These are phyloP conservation scores for Trachelus tabidus DNA, from an alignment of 2,888 invertebrate species.

Conservation along the genomic window DNA sequence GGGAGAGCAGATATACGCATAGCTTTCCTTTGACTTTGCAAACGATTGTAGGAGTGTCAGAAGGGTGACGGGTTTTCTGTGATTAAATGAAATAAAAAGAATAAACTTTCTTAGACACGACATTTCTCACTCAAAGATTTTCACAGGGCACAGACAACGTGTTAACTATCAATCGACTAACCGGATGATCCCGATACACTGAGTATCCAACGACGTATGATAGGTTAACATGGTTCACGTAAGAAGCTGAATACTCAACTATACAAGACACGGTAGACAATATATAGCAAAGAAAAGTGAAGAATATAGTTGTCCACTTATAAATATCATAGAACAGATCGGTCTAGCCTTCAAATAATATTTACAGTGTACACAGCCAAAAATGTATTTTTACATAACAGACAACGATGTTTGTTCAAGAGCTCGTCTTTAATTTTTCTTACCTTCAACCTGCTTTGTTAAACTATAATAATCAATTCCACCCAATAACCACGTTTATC, in stretches of 20 bases:
- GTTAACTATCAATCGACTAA: neutral
- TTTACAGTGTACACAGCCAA: neutral
- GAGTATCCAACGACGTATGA: neutral
- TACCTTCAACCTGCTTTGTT: neutral
- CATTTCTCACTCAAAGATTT: neutral
- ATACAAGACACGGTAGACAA: neutral
- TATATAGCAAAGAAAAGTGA: neutral
- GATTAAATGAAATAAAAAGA: too few species aligned
- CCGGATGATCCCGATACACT: neutral
- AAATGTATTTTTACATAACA: neutral
- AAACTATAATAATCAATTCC: neutral
- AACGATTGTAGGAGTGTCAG: too few species aligned
- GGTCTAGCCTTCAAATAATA: conserved; percentile 1
- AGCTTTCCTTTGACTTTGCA: neutral
- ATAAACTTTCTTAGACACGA: neutral
- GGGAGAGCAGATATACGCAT: too few species aligned
- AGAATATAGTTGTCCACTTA: neutral
- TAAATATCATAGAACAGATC: neutral
- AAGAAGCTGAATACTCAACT: neutral
- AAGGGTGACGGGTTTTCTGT: too few species aligned
- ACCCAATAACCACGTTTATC: conserved; percentile 3
- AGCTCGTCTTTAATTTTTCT: neutral
- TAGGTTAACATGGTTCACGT: neutral
- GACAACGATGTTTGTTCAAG: neutral
- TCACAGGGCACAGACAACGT: neutral